Evolutionary conservation across 2,113 vertebrate species (phyloP), one percentile per base, ranked within the genome.

Genomic region (Pitta sordida): DNA sequence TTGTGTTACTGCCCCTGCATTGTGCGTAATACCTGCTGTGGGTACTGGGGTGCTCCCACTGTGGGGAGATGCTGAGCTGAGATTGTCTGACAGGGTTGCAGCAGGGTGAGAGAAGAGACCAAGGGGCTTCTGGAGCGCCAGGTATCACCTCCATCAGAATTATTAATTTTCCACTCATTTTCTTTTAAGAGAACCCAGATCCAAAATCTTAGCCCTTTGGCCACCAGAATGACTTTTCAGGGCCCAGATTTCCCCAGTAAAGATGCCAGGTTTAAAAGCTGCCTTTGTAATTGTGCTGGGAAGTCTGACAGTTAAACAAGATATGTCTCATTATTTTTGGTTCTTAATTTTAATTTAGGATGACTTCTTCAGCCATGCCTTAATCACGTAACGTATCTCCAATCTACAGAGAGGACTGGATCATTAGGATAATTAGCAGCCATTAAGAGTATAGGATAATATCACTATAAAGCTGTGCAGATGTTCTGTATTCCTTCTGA

Each of bases 351-450:
- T 92, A 93, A 94, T 94, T 87, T 93, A 88, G 60, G 67, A 89
- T 76, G 3, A 60, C 52, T 90, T 83, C 80, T 90, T 94, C 87
- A 94, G 60, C 82, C 71, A 83, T 86, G 74, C 83, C 86, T 93
- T 88, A 79, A 95, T 94, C 91, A 91, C 3, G 1, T 73, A 83
- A 56, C 70, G 26, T 60, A 68, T 86, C 64, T 90, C 64, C 76
- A 77, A 34, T 90, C 85, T 93, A 48, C 79, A 86, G 85, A 94
- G 91, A 90, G 91, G 75, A 86, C 85, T 86, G 82, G 68, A 75
- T 93, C 91, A 80, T 92, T 94, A 94, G 85, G 90, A 88, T 94
- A 95, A 95, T 95, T 93, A 94, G 91, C 88, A 94, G 71, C 82
- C 70, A 87, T 94, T 94, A 95, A 56, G 78, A 80, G 71, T 80